Evolutionary conservation across 2,113 vertebrate genomes (phyloP).

Genomic region (Promerops cafer): DNA sequence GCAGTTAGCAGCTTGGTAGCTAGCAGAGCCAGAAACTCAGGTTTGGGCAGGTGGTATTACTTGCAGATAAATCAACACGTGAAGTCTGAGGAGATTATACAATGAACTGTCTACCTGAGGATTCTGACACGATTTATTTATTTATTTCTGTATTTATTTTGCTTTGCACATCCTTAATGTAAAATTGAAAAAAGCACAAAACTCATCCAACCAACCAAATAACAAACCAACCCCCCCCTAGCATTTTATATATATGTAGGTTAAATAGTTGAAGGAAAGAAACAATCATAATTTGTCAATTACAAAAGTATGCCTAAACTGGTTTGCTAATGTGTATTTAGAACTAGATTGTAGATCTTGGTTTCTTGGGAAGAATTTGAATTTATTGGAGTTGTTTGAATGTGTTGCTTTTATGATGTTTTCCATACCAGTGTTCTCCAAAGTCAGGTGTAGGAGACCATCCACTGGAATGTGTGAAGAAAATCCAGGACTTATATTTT

Average conservation of each 20-base stretch:
- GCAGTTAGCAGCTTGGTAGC: neutral
- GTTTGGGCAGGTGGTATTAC: neutral
- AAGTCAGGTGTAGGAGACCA: neutral
- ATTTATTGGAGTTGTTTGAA: neutral
- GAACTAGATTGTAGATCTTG: neutral
- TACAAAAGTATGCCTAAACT: neutral
- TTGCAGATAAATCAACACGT: neutral
- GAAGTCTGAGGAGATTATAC: neutral
- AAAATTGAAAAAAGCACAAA: neutral
- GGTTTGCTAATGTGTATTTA: neutral
- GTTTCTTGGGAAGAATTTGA: neutral
- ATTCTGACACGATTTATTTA: neutral
- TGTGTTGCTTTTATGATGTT: neutral
- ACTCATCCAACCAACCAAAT: neutral
- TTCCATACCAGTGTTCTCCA: neutral
- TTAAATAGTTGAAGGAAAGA: neutral
- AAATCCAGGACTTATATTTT: neutral
- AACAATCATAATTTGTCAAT: neutral
- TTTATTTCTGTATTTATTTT: neutral
- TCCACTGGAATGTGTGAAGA: neutral
- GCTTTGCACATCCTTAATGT: neutral
- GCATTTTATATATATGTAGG: neutral
- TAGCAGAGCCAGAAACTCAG: slow-evolving; percentile 9
- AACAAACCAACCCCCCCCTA: fast-evolving
- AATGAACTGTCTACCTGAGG: neutral